These are phyloP conservation scores for Ornithorhynchus anatinus DNA, from an alignment of 2,113 vertebrate genomes.

Conservation along the genomic window DNA sequence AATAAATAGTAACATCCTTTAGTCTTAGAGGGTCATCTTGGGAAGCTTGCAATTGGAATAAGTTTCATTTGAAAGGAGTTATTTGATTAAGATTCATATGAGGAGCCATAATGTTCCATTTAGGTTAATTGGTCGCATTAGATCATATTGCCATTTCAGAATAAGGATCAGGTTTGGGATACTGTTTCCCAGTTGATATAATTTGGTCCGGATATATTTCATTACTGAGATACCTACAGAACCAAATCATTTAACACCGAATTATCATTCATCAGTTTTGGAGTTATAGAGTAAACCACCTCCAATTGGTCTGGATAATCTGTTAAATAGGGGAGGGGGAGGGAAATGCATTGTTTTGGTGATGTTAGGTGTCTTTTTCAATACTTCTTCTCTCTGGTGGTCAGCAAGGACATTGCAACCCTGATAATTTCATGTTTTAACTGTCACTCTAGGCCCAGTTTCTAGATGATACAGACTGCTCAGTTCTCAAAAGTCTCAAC, in stretches of 20 bases:
- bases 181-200: not conserved
- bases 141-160: not conserved
- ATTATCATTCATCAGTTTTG: not conserved
- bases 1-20: not conserved
- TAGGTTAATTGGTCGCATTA: not conserved
- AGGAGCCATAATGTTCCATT: not conserved
- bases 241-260: not conserved
- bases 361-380: slow-evolving; percentile 36
- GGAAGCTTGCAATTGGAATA: not conserved
- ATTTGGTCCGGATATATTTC: slow-evolving; percentile 11
- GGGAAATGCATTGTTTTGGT: slow-evolving; percentile 4
- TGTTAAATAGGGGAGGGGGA: slow-evolving; percentile 3
- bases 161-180: not conserved
- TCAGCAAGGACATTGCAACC: slow-evolving; percentile 16
- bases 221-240: not conserved
- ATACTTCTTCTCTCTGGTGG: slow-evolving; percentile 25
- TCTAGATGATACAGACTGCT: slow-evolving; percentile 46
- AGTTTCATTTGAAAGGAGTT: not conserved
- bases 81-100: not conserved
- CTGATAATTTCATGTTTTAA: slow-evolving; percentile 47
- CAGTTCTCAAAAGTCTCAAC: slow-evolving; percentile 11
- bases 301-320: slow-evolving; percentile 16
- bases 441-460: slow-evolving; percentile 11
- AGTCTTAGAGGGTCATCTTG: not conserved
- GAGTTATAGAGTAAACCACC: not conserved